Evolutionary conservation across 53 echinoderm and acorn worm species (phyloP), one percentile per base, ranked within the genome.

Genomic region (Zoroaster sp.): DNA sequence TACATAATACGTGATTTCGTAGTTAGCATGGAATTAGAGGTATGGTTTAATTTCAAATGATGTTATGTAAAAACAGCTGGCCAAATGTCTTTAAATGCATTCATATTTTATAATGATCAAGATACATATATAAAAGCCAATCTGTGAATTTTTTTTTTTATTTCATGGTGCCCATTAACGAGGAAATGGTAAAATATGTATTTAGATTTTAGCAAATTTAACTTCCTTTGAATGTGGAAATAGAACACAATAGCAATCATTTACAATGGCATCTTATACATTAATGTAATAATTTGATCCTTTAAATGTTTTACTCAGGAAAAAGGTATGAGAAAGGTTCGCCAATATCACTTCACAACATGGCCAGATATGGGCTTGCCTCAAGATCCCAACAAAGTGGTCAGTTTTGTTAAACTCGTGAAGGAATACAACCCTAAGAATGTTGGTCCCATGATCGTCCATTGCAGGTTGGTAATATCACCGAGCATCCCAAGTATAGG

Each of bases 351-450:
- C 80, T 96, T 92, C 73, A 87, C 82, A n/a, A 85, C 87, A 13
- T 96, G 96, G 96, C 96, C 96, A 18, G 96, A 92, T 76, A 92
- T 89, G 67, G 96, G 94, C n/a, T 92, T 94, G 20, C 96, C 96
- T 4, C 65, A 87, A 35, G 92, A 92, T 63, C 75, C 92, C 13
- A 90, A 75, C 11, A 82, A 87, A 32, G 71, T 96, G 21, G 75
- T 96, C 25, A 87, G 72, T 31, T 80, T 96, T 74, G 75, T 90
- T 25, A 36, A 83, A 53, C 78, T 74, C 66, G 73, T 90, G 41
- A 87, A 92, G 14, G 23, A 63, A n/a, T 83, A 38, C 33, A 71
- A 88, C 40, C 51, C 69, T 1, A 90, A 66, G 17, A 65, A 79
- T 13, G 49, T 83, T 11, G 68, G 91, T 18, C 93, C 95, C n/a